Base-by-base conservation (phyloP, 1,140 invertebrate genomes). In the Panagrolaimus sp. region DNA sequence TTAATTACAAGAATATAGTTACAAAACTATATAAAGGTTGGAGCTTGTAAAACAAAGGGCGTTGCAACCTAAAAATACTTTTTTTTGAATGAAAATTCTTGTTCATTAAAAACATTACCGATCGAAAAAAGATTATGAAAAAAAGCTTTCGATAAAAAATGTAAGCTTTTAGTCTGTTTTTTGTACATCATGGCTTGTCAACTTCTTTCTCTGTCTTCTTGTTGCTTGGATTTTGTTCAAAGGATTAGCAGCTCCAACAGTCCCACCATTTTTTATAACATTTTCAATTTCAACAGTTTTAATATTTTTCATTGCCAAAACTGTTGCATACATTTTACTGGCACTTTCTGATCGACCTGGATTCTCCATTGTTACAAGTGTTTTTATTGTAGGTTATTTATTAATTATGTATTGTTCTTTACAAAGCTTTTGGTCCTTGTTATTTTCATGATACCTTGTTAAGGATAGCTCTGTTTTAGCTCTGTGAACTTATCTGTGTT, bases 261-360 rank as follows among this genome's bases (percentile, higher is more conserved):
- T 58, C 10, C 52, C 52, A 58, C 52, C 52, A 21, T 58, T 58
- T 17, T 58, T 58, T 28, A 58, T 58, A 26, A 58, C 52, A 58
- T 58, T 58, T 21, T 12, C 52, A 58, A 26, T 58, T 26, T 58
- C 21, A 26, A 28, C 52, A n/a, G 17, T 58, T 8, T 26, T 58
- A 28, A 26, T 28, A 58, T 26, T 58, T 10, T 58, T 58, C 17
- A 28, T 58, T 2, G 52, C 52, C 10, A 28, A 21, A 26, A 58
- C 52, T 26, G 28, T 28, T 12, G 21, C 52, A 6, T 58, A 58
- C 28, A 28, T 58, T 21, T 58, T 58, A 58, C 17, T 58, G 0
- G 28, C 21, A 10, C 17, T 21, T 21, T 58, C 52, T 1, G 52
- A 58, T 58, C 12, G 52, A n/a, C 52, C 52, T n/a, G 28, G 52